Percentiles rank a stretch among this genome's conserved stretches.
These are phyloP conservation scores for Volucella bombylans DNA, from an alignment of 2,888 invertebrate species.

Conservation along the genomic window DNA sequence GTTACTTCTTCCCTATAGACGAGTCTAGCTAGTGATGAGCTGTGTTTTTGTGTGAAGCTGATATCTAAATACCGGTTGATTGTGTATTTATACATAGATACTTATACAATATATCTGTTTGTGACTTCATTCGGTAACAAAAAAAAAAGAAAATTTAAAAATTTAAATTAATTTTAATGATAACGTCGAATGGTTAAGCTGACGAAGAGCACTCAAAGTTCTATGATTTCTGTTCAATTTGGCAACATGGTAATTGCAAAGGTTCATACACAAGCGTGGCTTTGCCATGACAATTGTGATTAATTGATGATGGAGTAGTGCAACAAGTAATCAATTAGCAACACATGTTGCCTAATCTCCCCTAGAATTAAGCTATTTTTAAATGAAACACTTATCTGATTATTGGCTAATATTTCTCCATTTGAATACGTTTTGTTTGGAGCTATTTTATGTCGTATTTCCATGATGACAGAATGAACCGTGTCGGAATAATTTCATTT, in stretches of 20 bases:
- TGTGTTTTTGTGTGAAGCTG: slow-evolving; percentile 4
- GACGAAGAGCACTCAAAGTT: slow-evolving; percentile 13
- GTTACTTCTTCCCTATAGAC: slow-evolving; percentile 1
- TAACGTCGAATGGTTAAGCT: slow-evolving; percentile 42
- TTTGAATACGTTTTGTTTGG: neutral
- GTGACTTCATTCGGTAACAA: slow-evolving; percentile 43
- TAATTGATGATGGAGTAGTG: slow-evolving; percentile 54
- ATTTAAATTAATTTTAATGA: no score
- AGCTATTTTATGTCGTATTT: no score
- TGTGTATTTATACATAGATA: no score
- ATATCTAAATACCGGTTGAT: slow-evolving; percentile 36
- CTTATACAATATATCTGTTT: slow-evolving; percentile 33
- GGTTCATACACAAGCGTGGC: slow-evolving; percentile 12
- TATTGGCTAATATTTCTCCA: slow-evolving; percentile 2
- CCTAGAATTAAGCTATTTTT: slow-evolving; percentile 1
- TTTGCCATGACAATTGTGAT: slow-evolving; percentile 54
- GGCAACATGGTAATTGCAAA: slow-evolving; percentile 43
- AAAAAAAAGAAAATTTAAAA: no score
- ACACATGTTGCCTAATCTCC: slow-evolving; percentile 4
- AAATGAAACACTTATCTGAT: neutral
- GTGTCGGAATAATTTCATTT: no score
- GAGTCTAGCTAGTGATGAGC: slow-evolving; percentile 36
- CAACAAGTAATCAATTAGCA: slow-evolving; percentile 45
- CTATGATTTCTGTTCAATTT: neutral
- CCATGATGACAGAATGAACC: no score